These are phyloP conservation scores for Erithacus rubecula DNA, from an alignment of 2,797 vertebrate genomes.

Conservation along the genomic window DNA sequence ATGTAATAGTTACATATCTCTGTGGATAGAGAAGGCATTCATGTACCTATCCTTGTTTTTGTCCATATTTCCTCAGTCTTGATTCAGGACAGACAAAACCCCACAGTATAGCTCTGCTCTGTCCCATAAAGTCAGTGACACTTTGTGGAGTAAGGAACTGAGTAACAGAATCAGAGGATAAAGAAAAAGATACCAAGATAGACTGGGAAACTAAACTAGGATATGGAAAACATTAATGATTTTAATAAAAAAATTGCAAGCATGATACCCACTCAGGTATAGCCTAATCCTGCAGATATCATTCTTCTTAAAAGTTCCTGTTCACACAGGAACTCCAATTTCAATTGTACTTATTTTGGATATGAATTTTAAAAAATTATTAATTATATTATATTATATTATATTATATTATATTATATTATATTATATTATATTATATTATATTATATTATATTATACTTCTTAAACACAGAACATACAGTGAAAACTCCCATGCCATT, in stretches of 20 bases:
- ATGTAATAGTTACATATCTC: background rate
- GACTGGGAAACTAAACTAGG: background rate
- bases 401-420: too few relatives aligned
- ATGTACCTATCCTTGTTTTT: background rate
- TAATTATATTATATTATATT: too few relatives aligned
- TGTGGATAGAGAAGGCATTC: background rate
- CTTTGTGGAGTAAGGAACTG: background rate
- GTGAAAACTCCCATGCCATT: background rate
- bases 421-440: too few relatives aligned
- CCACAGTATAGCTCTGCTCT: background rate
- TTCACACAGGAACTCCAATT: background rate
- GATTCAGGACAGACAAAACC: background rate
- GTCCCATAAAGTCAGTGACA: background rate
- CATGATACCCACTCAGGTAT: background rate
- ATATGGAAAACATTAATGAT: background rate
- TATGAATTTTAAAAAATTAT: background rate
- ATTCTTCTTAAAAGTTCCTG: background rate
- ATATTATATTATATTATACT: too few relatives aligned
- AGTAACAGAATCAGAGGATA: background rate
- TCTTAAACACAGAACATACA: too few relatives aligned
- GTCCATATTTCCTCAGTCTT: background rate
- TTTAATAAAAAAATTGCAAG: background rate
- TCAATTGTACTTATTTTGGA: background rate
- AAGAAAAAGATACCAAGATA: background rate
- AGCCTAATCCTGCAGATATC: background rate